phyloP scores from a whole-genome alignment of 1,140 invertebrate species.

The Idris sp. region DNA sequence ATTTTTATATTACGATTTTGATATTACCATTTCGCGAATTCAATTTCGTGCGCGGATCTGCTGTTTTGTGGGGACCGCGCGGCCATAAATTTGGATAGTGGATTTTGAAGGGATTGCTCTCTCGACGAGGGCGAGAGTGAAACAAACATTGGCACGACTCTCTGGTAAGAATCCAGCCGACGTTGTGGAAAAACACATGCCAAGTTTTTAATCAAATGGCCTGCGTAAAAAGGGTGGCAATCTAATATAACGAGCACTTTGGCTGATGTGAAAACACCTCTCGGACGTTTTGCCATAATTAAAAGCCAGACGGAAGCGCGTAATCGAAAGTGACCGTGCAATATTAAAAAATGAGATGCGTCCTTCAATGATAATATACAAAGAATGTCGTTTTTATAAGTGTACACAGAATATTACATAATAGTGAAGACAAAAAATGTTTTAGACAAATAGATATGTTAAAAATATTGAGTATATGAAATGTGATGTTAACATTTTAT shows the following conservation, averaged over 20 bases:
- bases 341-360: conserved; percentile 38
- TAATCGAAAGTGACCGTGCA: conserved; percentile 48
- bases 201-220: conserved; percentile 56
- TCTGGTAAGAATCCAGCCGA: conserved; percentile 45
- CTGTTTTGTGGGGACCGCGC: conserved; percentile 57
- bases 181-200: conserved; percentile 44
- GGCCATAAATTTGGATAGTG: conserved; percentile 65
- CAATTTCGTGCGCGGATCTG: conserved; percentile 68
- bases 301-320: conserved; percentile 28
- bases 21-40: conserved; percentile 67
- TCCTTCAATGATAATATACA: not conserved
- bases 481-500: too few relatives aligned
- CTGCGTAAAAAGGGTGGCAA: conserved; percentile 42
- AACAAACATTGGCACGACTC: conserved; percentile 42
- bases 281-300: conserved; percentile 46
- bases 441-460: too few relatives aligned
- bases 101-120: conserved; percentile 58
- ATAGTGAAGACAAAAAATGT: too few relatives aligned
- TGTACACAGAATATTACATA: too few relatives aligned
- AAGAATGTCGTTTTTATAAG: too few relatives aligned
- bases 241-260: conserved; percentile 54
- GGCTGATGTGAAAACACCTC: conserved; percentile 36
- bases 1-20: conserved; percentile 68
- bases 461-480: too few relatives aligned
- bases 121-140: conserved; percentile 41